Base-by-base conservation (phyloP, 2,113 vertebrate species). In the Eulemur macaco region DNA sequence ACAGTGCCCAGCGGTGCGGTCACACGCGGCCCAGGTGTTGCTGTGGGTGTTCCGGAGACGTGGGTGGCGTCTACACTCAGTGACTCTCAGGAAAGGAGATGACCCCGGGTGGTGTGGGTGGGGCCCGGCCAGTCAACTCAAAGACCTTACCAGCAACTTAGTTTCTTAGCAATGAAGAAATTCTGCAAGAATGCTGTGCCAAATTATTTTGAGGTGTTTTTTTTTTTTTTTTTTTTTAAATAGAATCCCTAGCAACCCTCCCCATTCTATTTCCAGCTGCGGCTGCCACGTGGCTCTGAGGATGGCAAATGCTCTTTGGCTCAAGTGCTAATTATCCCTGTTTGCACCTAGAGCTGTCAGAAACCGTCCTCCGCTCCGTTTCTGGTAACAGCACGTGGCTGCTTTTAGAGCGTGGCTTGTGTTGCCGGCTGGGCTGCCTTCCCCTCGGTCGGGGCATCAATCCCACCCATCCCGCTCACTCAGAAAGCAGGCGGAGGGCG, bases 211-310 rank as follows among this genome's bases (percentile, higher is more conserved):
- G 20, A 52, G 52, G 39, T 39, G 39, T 39, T 39, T 39, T 42
- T 42, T 42, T 42, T 17, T 54, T 54, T 54, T 17, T 69, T 71
- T n/a, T 34, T 83, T 73, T 73, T 6, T n/a, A 45, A 60, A 45
- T 42, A 29, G 34, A 20, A 20, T 39, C 54, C 18, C 39, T 7
- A 25, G 47, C 23, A 74, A 39, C 14, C 9, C 2, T 0, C n/a
- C 17, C 39, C 17, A 20, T 23, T 17, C 84, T 8, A 2, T 17
- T 56, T 56, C 52, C 73, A 56, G 81, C 64, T 1, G 42, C 42
- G 6, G 6, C 27, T 5, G 5, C 6, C 56, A 6, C 14, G 0
- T 0, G 5, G 68, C 89, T 71, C 13, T 1, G 7, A 42, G 0
- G 45, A 17, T 4, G 4, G 52, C 29, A 10, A 21, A 12, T 8